Evolutionary conservation across 2,888 invertebrate genomes (phyloP), one percentile per base, ranked within the genome.

Genomic region (Tricholauxania praeusta): DNA sequence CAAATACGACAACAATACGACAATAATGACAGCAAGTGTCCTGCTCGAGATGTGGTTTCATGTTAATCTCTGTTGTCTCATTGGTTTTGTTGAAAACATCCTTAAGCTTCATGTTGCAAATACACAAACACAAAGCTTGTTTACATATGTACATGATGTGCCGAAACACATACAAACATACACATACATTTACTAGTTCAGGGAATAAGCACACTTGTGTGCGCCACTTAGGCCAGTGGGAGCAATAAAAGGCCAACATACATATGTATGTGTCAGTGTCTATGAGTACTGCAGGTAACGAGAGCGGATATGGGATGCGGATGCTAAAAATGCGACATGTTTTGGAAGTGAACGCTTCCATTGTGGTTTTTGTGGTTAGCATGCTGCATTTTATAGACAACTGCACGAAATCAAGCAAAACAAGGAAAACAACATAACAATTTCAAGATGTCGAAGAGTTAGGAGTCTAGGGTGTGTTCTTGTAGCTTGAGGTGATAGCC

Each of bases 61-160:
- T 70, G 70, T 70, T 70, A 70, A 70, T 70, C 70, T 70, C 70
- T 39, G 70, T 63, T 57, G 59, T 69, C 68, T 69, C 68, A 57
- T 69, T 70, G 70, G 62, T 70, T 63, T 62, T 62, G 57, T 57
- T 57, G 47, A 55, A 19, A 39, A 28, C 51, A 52, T 64, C 64
- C 64, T 64, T 51, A 28, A 64, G 64, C 63, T 63, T 14, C 48
- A 49, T 47, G 49, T 39, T 39, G 39, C 39, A 39, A 39, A 39
- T 39, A 39, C 39, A 39, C 39, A 39, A 39, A 39, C 8, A 39
- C 39, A 39, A 39, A 39, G 10, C 39, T 39, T 39, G 39, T 39
- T 39, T 53, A 53, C 53, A 53, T 7, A n/a, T n/a, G n/a, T n/a
- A 53, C 53, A 53, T 17, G 14, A 60, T 2, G 12, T 32, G n/a